Evolutionary conservation across 2,888 invertebrate species (phyloP), one percentile per base, ranked within the genome.

Genomic region (Philonicus albiceps): DNA sequence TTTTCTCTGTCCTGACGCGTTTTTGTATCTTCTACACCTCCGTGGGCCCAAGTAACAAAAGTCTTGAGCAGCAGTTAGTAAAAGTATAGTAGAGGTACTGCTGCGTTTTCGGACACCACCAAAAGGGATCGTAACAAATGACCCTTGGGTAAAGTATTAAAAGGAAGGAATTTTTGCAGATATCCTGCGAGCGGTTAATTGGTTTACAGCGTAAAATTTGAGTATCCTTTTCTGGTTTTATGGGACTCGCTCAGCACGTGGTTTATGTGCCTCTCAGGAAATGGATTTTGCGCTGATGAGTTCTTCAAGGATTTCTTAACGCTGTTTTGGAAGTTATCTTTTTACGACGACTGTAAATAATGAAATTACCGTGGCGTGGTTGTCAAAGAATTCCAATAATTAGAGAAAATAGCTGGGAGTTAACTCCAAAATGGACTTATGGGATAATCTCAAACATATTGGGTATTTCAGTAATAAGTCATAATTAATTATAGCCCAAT

Each of bases 141-240:
- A 7, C 53, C 22, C 64, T 11, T 55, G 27, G 64, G 64, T 27
- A 27, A 64, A 40, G 76, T n/a, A 76, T 40, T 76, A 76, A 76
- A 40, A 40, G n/a, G 22, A 40, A 76, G 13, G 40, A 76, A 40
- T 40, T 76, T 40, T 76, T 76, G 76, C 64, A 64, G 19, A 19
- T 64, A 64, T 64, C 64, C 64, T 64, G 64, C 64, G 40, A 40
- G 40, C 22, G 13, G 76, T 76, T 76, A 76, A 40, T 76, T 76
- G 76, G 76, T 76, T 76, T 76, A 76, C 76, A 40, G 40, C 34
- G 76, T 37, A 40, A 76, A 40, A 40, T 76, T 64, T 64, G 64
- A 64, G 64, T 64, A 19, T 64, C 64, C 64, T 64, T 64, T 64
- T 64, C 40, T 11, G 22, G 34, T 76, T 76, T 76, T 22, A 74